Conservation (phyloP, 2,888 invertebrate species). For the Monoplex corrugatus region DNA sequence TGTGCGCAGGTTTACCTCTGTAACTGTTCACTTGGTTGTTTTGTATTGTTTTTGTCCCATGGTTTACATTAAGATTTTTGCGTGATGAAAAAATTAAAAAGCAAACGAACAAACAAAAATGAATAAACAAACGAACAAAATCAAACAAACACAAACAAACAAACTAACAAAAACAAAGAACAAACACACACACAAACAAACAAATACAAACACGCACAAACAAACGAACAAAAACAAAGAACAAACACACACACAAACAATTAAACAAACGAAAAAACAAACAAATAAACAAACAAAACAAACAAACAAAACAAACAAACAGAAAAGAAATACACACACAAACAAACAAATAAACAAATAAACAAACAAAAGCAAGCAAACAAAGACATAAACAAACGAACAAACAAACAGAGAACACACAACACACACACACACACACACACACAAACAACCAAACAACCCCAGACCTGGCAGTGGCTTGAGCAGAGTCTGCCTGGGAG, state of each 20-base stretch:
- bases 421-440: neutral
- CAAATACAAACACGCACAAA: neutral
- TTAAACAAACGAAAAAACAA: neutral
- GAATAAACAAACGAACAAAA: neutral
- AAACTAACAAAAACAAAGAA: neutral
- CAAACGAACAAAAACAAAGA: neutral
- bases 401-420: neutral
- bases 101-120: neutral
- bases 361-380: too few relatives aligned
- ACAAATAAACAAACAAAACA: neutral
- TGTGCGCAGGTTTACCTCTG: too few relatives aligned
- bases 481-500: slow-evolving; percentile 57
- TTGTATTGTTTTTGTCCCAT: too few relatives aligned
- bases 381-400: neutral
- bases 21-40: too few relatives aligned
- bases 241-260: neutral
- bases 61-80: too few relatives aligned
- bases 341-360: too few relatives aligned
- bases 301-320: too few relatives aligned
- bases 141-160: neutral
- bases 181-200: neutral
- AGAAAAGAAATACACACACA: too few relatives aligned
- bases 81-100: too few relatives aligned
- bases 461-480: slow-evolving; percentile 62
- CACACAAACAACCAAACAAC: neutral